Base-by-base conservation (phyloP, 2,797 vertebrate genomes). In the Enteromius radiatus region DNA sequence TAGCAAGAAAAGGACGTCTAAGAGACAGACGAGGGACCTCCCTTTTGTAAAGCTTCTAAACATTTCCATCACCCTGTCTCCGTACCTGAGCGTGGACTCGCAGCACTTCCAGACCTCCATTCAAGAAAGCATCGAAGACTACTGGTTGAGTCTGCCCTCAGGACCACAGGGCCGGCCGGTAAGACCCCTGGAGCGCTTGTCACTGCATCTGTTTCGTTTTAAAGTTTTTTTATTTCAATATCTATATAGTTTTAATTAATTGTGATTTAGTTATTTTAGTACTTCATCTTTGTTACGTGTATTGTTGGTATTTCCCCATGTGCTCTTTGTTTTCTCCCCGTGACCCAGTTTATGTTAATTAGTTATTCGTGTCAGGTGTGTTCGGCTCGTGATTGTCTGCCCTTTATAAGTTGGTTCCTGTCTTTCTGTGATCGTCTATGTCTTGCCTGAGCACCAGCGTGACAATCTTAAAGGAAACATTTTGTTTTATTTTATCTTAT, bases 41-140 rank as follows among this genome's bases (percentile, higher is more conserved):
- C 88, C 92, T 4, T 87, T 91, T 87, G 86, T 95, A 81, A 93
- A 92, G 83, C 94, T 96, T 78, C 92, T 97, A 89, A 95, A 93
- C 92, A 94, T 97, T 92, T 95, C 95, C 92, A 91, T 97, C 91
- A 96, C 96, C 1, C 86, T 97, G 87, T 97, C 97, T 81, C 96
- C 96, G 0, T 97, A 96, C 84, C 84, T 93, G 86, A 92, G 93
- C 21, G 91, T 97, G 89, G 91, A 95, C 89, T 95, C 94, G 41
- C 89, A 85, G 1, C 94, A 94, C 90, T 97, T 98, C 93, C 95
- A 96, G 90, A 91, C 76, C 69, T 96, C 94, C 54, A 93, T 97
- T 75, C 81, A 68, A 2, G 93, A 95, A 0, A 92, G 94, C 7
- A 91, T 91, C 0, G 91, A 94, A 14, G 85, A 91, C 80, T 94